Conservation (phyloP, 1,140 invertebrate species). For the Aporrectodea caliginosa region DNA sequence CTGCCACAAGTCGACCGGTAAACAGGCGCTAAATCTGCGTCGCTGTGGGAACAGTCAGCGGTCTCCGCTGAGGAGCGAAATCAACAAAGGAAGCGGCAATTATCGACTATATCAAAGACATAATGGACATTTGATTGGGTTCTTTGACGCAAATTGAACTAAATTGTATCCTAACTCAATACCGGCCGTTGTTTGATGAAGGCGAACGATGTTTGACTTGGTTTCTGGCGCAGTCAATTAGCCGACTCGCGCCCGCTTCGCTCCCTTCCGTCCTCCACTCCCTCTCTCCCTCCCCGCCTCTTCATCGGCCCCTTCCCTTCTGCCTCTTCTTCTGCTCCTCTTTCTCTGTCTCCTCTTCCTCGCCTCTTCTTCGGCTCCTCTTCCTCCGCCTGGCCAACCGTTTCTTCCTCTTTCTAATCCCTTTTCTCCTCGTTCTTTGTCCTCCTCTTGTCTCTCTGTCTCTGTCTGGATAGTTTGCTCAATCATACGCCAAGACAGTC, state of each 20-base stretch:
- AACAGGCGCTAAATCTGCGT: no score
- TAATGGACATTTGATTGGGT: neutral
- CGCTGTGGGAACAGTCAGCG: neutral
- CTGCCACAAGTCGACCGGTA: neutral
- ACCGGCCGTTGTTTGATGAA: neutral
- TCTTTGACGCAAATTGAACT: neutral
- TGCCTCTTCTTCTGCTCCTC: neutral
- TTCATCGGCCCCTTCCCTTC: no score
- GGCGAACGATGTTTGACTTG: neutral
- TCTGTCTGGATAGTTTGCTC: no score
- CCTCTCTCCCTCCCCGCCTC: no score
- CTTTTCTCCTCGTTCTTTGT: neutral
- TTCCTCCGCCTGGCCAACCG: neutral
- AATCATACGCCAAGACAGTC: no score
- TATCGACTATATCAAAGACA: neutral
- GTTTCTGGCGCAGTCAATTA: no score
- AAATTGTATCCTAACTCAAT: constrained; percentile 1
- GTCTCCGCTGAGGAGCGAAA: neutral
- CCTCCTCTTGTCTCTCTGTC: neutral
- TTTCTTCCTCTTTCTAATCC: neutral
- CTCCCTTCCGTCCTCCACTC: no score
- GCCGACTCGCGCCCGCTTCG: no score
- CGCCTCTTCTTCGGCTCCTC: neutral
- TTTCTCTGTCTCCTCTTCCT: neutral
- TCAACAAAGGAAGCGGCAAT: neutral